These are phyloP conservation scores for Tragelaphus buxtoni DNA, from an alignment of 2,113 vertebrate species.

Conservation along the genomic window DNA sequence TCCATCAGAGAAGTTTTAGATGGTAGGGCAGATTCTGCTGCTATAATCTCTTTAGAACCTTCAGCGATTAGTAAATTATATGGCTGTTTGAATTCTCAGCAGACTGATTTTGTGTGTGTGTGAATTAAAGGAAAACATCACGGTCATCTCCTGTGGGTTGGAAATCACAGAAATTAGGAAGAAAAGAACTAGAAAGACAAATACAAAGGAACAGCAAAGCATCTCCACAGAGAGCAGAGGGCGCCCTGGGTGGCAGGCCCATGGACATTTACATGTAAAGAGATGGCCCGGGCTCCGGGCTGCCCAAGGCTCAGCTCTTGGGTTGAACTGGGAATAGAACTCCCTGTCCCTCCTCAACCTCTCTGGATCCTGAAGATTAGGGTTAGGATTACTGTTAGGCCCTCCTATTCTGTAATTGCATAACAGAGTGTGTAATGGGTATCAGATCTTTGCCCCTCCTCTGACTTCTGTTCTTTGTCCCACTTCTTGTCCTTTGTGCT, in stretches of 20 bases:
- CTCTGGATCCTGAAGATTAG: background rate
- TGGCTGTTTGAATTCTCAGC: background rate
- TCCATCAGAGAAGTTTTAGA: background rate
- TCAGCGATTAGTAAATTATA: background rate
- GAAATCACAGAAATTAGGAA: background rate
- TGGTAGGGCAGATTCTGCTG: background rate
- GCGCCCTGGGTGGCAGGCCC: background rate
- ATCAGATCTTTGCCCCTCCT: background rate
- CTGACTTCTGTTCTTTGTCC: background rate
- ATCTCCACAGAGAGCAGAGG: background rate
- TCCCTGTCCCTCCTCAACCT: background rate
- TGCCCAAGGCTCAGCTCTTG: background rate
- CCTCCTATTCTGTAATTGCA: background rate
- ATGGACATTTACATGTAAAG: background rate
- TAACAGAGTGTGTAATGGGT: background rate
- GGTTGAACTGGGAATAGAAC: background rate
- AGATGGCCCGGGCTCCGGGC: rapidly evolving
- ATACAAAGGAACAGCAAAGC: background rate
- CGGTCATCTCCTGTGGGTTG: background rate
- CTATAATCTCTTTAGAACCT: background rate
- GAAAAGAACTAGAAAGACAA: background rate
- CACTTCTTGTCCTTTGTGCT: background rate
- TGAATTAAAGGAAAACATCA: background rate
- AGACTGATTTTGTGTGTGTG: background rate
- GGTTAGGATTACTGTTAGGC: background rate